Conservation (phyloP, 2,888 invertebrate genomes). For the Diarsia mendica region DNA sequence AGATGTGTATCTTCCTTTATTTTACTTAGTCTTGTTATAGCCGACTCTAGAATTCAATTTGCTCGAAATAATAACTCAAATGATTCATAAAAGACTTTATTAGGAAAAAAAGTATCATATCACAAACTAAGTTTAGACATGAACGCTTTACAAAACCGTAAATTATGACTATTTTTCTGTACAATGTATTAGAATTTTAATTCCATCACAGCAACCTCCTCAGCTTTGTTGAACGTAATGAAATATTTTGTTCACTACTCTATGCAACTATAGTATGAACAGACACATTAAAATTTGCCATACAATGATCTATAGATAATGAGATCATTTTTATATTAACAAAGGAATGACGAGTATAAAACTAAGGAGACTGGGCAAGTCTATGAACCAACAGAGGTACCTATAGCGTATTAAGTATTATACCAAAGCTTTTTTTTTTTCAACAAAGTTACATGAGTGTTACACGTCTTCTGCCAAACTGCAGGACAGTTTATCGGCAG, state of each 20-base stretch:
- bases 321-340: constrained; percentile 60
- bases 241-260: constrained; percentile 56
- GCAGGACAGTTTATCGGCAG: too few species aligned
- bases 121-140: constrained; percentile 52
- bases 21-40: too few species aligned
- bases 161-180: constrained; percentile 43
- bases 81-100: constrained; percentile 46
- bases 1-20: too few species aligned
- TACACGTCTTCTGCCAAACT: too few species aligned
- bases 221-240: constrained; percentile 66
- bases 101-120: constrained; percentile 54
- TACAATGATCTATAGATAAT: constrained; percentile 63
- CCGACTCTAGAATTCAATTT: background rate
- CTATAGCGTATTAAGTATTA: background rate
- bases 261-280: constrained; percentile 44
- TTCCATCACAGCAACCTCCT: constrained; percentile 64
- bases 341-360: constrained; percentile 59
- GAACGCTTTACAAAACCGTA: constrained; percentile 47
- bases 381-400: constrained; percentile 8
- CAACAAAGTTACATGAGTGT: too few species aligned
- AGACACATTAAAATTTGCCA: constrained; percentile 33
- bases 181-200: constrained; percentile 49
- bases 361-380: constrained; percentile 29
- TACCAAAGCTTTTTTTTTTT: too few species aligned
- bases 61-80: constrained; percentile 18